phyloP scores from a whole-genome alignment of 2,113 vertebrate species.

The Callospermophilus lateralis region DNA sequence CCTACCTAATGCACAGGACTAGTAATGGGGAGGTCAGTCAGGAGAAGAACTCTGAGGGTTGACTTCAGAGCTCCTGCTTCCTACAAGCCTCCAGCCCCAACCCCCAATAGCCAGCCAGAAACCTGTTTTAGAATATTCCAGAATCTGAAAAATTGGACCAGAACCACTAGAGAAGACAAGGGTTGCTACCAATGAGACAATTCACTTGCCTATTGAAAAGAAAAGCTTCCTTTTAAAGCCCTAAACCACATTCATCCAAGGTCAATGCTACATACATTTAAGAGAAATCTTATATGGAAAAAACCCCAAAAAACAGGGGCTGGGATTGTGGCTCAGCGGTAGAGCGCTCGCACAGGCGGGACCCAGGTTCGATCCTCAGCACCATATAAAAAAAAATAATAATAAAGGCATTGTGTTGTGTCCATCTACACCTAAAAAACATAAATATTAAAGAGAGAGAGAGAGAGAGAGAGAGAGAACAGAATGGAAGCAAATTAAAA shows the following conservation, averaged over 20 bases:
- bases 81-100: not conserved
- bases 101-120: not conserved
- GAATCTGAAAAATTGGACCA: not conserved
- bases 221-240: slow-evolving; percentile 19
- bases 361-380: too few species aligned
- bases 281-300: not conserved
- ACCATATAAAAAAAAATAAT: too few species aligned
- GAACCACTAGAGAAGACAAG: not conserved
- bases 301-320: not conserved
- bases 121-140: not conserved
- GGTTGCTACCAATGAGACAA: not conserved
- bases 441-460: too few species aligned
- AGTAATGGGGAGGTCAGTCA: not conserved
- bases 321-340: too few species aligned
- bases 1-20: not conserved
- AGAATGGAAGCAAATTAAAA: too few species aligned
- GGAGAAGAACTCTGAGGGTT: not conserved
- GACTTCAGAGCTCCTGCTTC: not conserved
- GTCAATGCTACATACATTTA: not conserved
- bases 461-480: too few species aligned
- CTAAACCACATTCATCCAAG: not conserved
- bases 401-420: too few species aligned
- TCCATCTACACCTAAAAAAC: too few species aligned
- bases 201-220: not conserved
- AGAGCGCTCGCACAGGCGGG: too few species aligned